phyloP scores from a whole-genome alignment of 2,797 vertebrate genomes.

The Acanthurus leucopareius region DNA sequence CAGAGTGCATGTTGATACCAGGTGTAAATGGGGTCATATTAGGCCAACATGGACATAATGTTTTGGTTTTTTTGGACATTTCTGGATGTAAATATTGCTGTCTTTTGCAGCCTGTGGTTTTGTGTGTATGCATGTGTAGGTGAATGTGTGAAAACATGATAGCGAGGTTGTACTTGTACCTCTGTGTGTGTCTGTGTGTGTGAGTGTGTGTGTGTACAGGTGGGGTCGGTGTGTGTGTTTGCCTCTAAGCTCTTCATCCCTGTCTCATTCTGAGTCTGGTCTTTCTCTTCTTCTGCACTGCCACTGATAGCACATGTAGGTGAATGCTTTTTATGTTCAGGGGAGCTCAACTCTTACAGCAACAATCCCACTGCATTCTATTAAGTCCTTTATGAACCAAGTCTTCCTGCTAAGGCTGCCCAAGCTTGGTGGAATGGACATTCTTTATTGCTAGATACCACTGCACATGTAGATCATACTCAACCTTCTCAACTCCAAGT shows the following conservation, averaged over 20 bases:
- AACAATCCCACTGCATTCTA: conserved; percentile 45
- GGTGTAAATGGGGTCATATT: background rate
- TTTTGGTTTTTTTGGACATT: background rate
- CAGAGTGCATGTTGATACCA: background rate
- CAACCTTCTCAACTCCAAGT: conserved; percentile 51
- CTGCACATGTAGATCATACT: conserved; percentile 39
- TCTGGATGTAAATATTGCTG: background rate
- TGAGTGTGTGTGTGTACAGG: background rate
- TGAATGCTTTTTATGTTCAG: conserved; percentile 83
- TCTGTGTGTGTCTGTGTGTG: background rate
- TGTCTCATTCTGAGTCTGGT: conserved; percentile 72
- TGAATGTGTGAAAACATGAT: conserved; percentile 1
- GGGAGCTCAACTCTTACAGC: conserved; percentile 84
- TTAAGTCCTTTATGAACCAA: conserved; percentile 34
- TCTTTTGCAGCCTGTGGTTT: conserved; percentile 10
- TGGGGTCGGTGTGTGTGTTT: conserved; percentile 4
- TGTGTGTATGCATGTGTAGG: background rate
- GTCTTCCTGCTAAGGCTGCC: conserved; percentile 54
- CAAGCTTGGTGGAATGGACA: conserved; percentile 59
- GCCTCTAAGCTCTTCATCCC: conserved; percentile 55
- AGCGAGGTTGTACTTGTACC: background rate
- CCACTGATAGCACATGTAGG: conserved; percentile 76
- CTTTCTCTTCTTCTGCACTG: conserved; percentile 75
- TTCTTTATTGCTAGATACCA: conserved; percentile 47
- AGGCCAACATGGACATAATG: background rate